A percentile compares a stretch with the other conserved stretches of the same genome.
Evolutionary conservation across 2,888 invertebrate species (phyloP).

Genomic region (Molorchus minor): DNA sequence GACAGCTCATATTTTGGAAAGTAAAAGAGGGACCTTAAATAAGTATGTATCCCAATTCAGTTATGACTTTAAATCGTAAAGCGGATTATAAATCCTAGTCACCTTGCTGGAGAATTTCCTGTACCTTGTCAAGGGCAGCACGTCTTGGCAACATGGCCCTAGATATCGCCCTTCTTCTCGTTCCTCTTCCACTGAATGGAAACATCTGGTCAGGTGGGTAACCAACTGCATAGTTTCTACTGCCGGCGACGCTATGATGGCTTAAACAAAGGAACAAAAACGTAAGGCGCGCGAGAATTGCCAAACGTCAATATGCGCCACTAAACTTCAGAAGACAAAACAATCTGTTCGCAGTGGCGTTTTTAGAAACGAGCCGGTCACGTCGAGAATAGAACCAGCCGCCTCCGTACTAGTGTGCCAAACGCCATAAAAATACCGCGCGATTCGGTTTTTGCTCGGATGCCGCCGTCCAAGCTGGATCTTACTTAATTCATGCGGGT

Average conservation of each 20-base stretch:
- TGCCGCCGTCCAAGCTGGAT: slow-evolving; percentile 1
- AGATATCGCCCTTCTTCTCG: background rate
- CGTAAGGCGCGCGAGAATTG: slow-evolving; percentile 38
- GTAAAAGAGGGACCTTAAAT: background rate
- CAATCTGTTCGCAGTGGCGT: slow-evolving; percentile 40
- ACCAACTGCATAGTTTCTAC: slow-evolving; percentile 16
- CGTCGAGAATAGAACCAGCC: slow-evolving; percentile 56
- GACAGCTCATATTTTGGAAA: background rate
- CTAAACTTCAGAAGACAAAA: slow-evolving; percentile 48
- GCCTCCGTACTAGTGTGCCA: slow-evolving; percentile 57
- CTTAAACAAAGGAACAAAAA: slow-evolving; percentile 40
- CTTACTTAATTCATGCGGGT: background rate
- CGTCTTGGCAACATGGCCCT: slow-evolving; percentile 3
- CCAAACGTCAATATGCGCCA: slow-evolving; percentile 50
- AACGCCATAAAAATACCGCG: slow-evolving; percentile 60
- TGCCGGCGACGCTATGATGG: slow-evolving; percentile 25
- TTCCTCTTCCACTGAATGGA: background rate
- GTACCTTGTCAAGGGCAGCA: background rate
- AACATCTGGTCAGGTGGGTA: slow-evolving; percentile 23
- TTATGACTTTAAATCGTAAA: no score
- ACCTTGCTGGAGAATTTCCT: background rate
- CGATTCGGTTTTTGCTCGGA: slow-evolving; percentile 20
- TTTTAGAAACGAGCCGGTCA: slow-evolving; percentile 42
- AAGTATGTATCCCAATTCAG: background rate
- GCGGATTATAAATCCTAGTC: background rate